phyloP scores from a whole-genome alignment of 2,113 vertebrate species.

The Eudyptes chrysolophus region DNA sequence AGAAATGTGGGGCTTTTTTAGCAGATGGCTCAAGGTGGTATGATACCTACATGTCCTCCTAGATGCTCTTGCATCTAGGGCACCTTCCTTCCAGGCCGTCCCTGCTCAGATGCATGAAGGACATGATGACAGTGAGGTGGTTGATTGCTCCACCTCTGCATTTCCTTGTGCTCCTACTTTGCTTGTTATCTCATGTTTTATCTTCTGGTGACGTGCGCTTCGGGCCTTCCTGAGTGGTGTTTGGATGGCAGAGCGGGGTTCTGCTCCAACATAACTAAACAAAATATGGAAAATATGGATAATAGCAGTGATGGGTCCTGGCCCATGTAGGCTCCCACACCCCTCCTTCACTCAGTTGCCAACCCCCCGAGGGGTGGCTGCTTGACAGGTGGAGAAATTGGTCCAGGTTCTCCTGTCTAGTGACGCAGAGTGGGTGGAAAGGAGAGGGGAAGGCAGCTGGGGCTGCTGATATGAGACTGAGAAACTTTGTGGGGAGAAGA shows the following conservation, averaged over 20 bases:
- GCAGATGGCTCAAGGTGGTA: neutral
- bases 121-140: neutral
- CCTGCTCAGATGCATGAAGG: neutral
- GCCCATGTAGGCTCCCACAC: neutral
- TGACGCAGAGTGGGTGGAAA: neutral
- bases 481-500: neutral
- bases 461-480: neutral
- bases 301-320: neutral
- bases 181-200: neutral
- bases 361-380: neutral
- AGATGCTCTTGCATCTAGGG: neutral
- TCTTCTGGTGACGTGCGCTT: neutral
- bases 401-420: neutral
- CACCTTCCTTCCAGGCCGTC: neutral
- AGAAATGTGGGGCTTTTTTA: neutral
- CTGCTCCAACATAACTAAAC: slow-evolving; percentile 15
- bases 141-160: neutral
- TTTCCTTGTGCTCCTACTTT: neutral
- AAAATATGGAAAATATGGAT: slow-evolving; percentile 18
- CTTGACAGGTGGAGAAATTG: neutral
- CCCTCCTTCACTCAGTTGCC: neutral
- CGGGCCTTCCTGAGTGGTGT: neutral
- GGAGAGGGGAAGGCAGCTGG: neutral
- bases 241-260: neutral
- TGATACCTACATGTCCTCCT: neutral